Percentiles rank a stretch among this genome's conserved stretches.
These are phyloP conservation scores for Volucella inflata DNA, from an alignment of 2,888 invertebrate species.

Conservation along the genomic window DNA sequence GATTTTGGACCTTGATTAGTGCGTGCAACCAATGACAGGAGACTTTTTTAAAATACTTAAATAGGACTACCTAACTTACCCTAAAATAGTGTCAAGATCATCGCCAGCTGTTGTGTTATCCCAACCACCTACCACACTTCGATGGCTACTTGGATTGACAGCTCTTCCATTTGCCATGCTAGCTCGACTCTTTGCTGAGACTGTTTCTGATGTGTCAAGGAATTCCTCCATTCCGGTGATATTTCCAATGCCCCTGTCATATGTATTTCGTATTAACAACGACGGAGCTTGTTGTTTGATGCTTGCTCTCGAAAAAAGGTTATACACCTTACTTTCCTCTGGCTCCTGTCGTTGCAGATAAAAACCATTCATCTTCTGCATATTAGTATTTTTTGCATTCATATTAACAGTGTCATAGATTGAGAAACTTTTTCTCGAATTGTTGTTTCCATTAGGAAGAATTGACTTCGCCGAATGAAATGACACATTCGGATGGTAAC, in stretches of 20 bases:
- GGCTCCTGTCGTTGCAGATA: constrained; percentile 77
- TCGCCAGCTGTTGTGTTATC: constrained; percentile 83
- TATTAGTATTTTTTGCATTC: constrained; percentile 80
- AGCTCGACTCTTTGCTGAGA: constrained; percentile 52
- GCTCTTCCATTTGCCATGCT: constrained; percentile 58
- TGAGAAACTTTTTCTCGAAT: constrained; percentile 75
- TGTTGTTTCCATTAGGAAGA: constrained; percentile 37
- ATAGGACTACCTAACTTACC: constrained; percentile 84
- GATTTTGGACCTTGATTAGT: constrained; percentile 82
- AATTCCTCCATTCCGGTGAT: constrained; percentile 38
- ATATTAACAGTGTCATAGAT: constrained; percentile 80
- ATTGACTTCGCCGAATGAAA: constrained; percentile 76
- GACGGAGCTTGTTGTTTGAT: constrained; percentile 76
- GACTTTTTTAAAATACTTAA: neutral
- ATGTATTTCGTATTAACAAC: constrained; percentile 78
- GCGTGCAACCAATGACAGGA: neutral
- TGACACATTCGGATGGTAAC: constrained; percentile 80
- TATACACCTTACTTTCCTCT: constrained; percentile 80
- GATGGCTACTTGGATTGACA: constrained; percentile 39
- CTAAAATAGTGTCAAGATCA: constrained; percentile 89
- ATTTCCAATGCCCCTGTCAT: constrained; percentile 65
- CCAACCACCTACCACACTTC: constrained; percentile 52
- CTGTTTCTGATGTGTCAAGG: constrained; percentile 44
- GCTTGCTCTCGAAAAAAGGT: constrained; percentile 81
- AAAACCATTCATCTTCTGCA: constrained; percentile 78